A percentile compares a stretch with the other conserved stretches of the same genome.
phyloP scores from a whole-genome alignment of 2,888 invertebrate genomes.

The Mesochorus sp. region DNA sequence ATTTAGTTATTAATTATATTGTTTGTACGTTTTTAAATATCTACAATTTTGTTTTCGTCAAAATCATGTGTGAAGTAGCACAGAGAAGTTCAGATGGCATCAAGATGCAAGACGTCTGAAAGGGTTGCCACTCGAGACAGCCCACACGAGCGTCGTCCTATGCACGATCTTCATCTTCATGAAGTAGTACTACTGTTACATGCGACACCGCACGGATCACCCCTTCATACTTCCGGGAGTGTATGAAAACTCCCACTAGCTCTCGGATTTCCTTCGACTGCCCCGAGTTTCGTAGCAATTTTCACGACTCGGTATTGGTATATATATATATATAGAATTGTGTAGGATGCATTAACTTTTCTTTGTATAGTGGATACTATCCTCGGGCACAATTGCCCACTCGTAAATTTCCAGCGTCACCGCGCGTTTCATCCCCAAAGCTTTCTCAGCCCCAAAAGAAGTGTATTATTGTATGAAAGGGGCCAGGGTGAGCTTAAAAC shows the following conservation, averaged over 20 bases:
- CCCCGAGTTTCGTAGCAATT: slow-evolving; percentile 4
- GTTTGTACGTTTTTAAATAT: no score
- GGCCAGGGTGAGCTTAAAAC: slow-evolving; percentile 7
- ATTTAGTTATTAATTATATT: no score
- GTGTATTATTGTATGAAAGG: background rate
- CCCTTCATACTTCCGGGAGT: slow-evolving; percentile 44
- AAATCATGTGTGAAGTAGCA: background rate
- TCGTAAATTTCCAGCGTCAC: slow-evolving; percentile 36
- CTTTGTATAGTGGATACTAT: slow-evolving; percentile 9
- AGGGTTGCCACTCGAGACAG: slow-evolving; percentile 72
- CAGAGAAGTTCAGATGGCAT: slow-evolving; percentile 15
- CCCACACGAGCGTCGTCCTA: slow-evolving; percentile 49
- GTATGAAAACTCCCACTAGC: slow-evolving; percentile 41
- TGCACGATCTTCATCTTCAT: slow-evolving; percentile 70
- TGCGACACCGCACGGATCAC: slow-evolving; percentile 27
- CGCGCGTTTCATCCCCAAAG: slow-evolving; percentile 14
- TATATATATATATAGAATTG: background rate
- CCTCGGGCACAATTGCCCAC: slow-evolving; percentile 33
- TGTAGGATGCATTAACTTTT: slow-evolving; percentile 29
- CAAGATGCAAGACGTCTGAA: slow-evolving; percentile 45
- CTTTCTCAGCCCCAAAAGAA: background rate
- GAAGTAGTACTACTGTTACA: slow-evolving; percentile 56
- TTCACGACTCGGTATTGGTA: background rate
- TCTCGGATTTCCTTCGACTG: slow-evolving; percentile 46
- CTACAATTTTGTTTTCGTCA: background rate